Conservation (phyloP, 2,888 invertebrate species). For the Drosophila sordidula region DNA sequence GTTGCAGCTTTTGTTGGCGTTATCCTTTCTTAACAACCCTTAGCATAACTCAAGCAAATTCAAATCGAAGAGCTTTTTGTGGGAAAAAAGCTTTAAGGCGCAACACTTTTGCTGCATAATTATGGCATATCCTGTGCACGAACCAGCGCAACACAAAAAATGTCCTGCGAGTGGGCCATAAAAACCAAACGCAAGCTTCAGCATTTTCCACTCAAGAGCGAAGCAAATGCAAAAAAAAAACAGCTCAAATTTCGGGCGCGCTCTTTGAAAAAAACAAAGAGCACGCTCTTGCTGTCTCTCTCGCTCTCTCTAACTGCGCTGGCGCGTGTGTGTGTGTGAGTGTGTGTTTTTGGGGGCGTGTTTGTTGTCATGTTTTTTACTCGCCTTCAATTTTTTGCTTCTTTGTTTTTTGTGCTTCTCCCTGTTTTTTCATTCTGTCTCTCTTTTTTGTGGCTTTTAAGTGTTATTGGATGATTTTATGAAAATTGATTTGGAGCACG, state of each 20-base stretch:
- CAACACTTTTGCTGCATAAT: slow-evolving; percentile 47
- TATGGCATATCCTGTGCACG: slow-evolving; percentile 74
- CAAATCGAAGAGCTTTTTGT: slow-evolving; percentile 30
- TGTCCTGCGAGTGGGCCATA: slow-evolving; percentile 47
- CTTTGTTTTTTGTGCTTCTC: slow-evolving; percentile 34
- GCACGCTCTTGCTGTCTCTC: slow-evolving; percentile 16
- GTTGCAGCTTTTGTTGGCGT: slow-evolving; percentile 36
- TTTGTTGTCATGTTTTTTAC: slow-evolving; percentile 72
- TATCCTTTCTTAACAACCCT: background rate
- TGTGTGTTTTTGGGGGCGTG: slow-evolving; percentile 67
- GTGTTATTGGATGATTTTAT: slow-evolving; percentile 76
- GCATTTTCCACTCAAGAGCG: slow-evolving; percentile 38
- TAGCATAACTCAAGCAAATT: slow-evolving; percentile 5
- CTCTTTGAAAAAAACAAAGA: slow-evolving; percentile 50
- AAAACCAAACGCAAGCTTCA: slow-evolving; percentile 37
- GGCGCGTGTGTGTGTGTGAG: slow-evolving; percentile 8
- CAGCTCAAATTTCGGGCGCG: slow-evolving; percentile 33
- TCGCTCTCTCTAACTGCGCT: slow-evolving; percentile 7
- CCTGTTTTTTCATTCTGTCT: slow-evolving; percentile 31
- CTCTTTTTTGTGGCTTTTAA: slow-evolving; percentile 52
- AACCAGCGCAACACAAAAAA: slow-evolving; percentile 57
- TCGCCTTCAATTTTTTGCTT: slow-evolving; percentile 41
- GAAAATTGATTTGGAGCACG: slow-evolving; percentile 78
- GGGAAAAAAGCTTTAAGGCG: slow-evolving; percentile 35
- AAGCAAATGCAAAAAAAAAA: slow-evolving; percentile 22